Conservation (phyloP, 2,888 invertebrate genomes). For the Ashinkailepas kermadecensis region DNA sequence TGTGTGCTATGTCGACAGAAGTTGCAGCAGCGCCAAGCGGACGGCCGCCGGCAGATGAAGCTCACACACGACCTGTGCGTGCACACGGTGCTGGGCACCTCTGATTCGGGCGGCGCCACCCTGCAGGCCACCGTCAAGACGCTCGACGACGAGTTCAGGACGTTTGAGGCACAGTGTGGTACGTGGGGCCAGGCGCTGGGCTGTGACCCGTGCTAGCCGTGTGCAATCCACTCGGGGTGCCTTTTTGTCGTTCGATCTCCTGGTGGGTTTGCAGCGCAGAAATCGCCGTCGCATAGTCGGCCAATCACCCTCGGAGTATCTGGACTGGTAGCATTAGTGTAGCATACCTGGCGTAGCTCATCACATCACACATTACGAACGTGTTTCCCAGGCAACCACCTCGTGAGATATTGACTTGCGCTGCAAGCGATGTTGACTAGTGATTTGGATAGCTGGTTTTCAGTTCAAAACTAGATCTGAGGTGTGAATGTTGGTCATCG, state of each 20-base stretch:
- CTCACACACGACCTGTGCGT: conserved; percentile 57
- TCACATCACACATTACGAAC: too few species aligned
- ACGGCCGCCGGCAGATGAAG: conserved; percentile 50
- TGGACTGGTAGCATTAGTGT: too few species aligned
- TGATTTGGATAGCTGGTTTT: too few species aligned
- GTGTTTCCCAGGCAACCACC: too few species aligned
- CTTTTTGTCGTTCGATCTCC: neutral
- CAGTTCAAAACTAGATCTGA: too few species aligned
- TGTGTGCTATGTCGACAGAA: conserved; percentile 35
- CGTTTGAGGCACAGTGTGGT: conserved; percentile 52
- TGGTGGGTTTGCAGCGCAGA: too few species aligned
- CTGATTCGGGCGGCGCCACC: conserved; percentile 64
- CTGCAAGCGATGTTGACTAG: too few species aligned
- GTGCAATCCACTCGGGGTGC: neutral
- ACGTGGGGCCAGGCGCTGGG: conserved; percentile 12
- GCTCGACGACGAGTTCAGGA: conserved; percentile 57
- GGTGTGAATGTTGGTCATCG: too few species aligned
- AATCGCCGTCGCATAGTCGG: too few species aligned
- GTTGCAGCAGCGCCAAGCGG: conserved; percentile 52
- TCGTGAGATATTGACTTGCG: too few species aligned
- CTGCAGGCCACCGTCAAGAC: conserved; percentile 65
- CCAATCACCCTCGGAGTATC: too few species aligned
- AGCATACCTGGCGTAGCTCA: too few species aligned
- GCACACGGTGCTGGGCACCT: conserved; percentile 55
- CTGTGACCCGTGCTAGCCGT: neutral